Evolutionary conservation across 2,888 invertebrate genomes (phyloP).

Genomic region (Diarsia brunnea): DNA sequence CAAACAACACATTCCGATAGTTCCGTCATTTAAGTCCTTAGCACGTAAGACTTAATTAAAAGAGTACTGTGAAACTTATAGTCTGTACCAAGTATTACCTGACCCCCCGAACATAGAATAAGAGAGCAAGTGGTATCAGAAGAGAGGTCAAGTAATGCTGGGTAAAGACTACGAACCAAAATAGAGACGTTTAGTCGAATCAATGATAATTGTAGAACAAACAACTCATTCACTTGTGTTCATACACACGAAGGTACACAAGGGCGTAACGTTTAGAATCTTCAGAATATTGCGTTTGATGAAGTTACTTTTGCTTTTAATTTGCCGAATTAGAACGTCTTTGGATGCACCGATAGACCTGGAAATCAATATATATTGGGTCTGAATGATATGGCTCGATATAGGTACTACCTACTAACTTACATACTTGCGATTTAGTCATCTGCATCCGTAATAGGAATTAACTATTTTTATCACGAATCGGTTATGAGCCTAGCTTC

Average conservation of each 20-base stretch:
- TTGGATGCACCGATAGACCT: constrained; percentile 7
- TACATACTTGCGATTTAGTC: too few species aligned
- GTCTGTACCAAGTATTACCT: too few species aligned
- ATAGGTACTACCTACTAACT: too few species aligned
- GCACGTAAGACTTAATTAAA: constrained; percentile 55
- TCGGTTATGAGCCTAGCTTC: background rate
- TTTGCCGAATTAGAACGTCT: constrained; percentile 24
- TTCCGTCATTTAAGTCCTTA: constrained; percentile 41
- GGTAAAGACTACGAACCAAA: too few species aligned
- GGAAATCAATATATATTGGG: constrained; percentile 1
- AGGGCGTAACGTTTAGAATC: constrained; percentile 69
- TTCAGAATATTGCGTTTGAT: constrained; percentile 58
- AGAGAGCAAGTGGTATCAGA: too few species aligned
- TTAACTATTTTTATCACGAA: background rate
- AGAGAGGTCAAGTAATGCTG: too few species aligned
- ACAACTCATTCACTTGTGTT: constrained; percentile 53
- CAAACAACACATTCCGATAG: constrained; percentile 44
- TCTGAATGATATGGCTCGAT: too few species aligned
- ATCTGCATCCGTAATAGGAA: too few species aligned
- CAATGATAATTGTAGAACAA: constrained; percentile 70
- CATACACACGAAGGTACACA: constrained; percentile 43
- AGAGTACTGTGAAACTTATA: constrained; percentile 21
- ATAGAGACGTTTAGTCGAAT: too few species aligned
- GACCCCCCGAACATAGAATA: too few species aligned
- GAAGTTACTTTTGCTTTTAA: constrained; percentile 18